Conservation (phyloP, 35 echinoderm and acorn worm species). For the Apostichopus japonicus region DNA sequence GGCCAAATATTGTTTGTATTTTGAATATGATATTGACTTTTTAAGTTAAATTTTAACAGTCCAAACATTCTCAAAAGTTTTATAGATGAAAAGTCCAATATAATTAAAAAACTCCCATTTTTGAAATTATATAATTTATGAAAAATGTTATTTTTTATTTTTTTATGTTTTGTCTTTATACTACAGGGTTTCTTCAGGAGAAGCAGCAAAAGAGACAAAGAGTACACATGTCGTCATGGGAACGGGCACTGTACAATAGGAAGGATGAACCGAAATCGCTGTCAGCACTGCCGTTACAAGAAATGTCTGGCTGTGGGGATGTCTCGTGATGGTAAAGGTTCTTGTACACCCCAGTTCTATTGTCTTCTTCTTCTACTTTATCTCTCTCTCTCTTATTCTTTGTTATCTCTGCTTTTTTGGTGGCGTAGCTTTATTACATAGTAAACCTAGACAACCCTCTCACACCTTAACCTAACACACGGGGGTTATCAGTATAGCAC, state of each 20-base stretch:
- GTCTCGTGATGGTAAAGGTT: slow-evolving; percentile 94
- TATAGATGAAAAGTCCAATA: too few relatives aligned
- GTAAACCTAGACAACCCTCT: too few relatives aligned
- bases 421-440: too few relatives aligned
- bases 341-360: slow-evolving; percentile 31
- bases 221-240: slow-evolving; percentile 99
- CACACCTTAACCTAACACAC: too few relatives aligned
- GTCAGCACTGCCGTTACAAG: slow-evolving; percentile 97
- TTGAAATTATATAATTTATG: too few relatives aligned
- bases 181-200: slow-evolving; percentile 96
- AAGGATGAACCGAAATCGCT: slow-evolving; percentile 95
- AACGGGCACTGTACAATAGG: slow-evolving; percentile 98
- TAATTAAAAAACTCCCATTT: too few relatives aligned
- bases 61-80: too few relatives aligned
- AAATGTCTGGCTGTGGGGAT: slow-evolving; percentile 98
- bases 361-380: slow-evolving; percentile 30
- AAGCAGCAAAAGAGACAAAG: slow-evolving; percentile 98
- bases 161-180: not conserved
- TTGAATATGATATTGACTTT: too few relatives aligned
- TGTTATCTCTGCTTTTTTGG: too few relatives aligned
- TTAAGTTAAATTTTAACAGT: too few relatives aligned
- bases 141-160: not conserved
- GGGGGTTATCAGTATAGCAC: too few relatives aligned
- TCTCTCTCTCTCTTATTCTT: not conserved
- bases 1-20: too few relatives aligned